Base-by-base conservation (phyloP, 2,797 vertebrate genomes). In the Florisuga fusca region DNA sequence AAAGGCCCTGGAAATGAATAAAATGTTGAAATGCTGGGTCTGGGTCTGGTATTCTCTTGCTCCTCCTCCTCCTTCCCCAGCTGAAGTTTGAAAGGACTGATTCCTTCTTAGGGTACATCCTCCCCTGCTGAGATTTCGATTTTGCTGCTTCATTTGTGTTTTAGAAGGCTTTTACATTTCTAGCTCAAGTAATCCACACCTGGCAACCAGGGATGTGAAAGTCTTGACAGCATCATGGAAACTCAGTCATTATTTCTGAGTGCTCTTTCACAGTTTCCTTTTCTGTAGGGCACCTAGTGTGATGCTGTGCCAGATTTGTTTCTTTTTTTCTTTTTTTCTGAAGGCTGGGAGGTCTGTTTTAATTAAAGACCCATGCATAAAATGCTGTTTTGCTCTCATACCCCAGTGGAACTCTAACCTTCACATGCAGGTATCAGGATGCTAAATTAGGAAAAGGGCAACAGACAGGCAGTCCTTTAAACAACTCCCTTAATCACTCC, bases 101-200 rank as follows among this genome's bases (percentile, higher is more conserved):
- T 86, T 90, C 67, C 62, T 81, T 71, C 59, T 84, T 75, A 79
- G 3, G 71, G 51, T 58, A 77, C 53, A 61, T 54, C 33, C 41
- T 93, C 29, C 20, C 82, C 79, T 92, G 85, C 88, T 79, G 57
- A 91, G 86, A 90, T 88, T 81, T 89, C 21, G 48, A 57, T 72
- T 88, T 69, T 84, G 72, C 29, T 66, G 58, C 81, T 86, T 93
- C 91, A 94, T 91, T 94, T 95, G 87, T 94, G 55, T 95, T 95
- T 96, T 92, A 84, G 78, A 87, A 23, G 23, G 87, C 76, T 91
- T 96, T 96, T 92, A 90, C 83, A 76, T 84, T 96, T 87, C 67
- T 74, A 95, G 72, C 54, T 96, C 94, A 95, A 93, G 89, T 84
- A 95, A 95, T 92, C 93, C 71, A 67, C 90, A 96, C 91, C 93